phyloP scores from a whole-genome alignment of 2,888 invertebrate species.

The Leucophora obtusa region DNA sequence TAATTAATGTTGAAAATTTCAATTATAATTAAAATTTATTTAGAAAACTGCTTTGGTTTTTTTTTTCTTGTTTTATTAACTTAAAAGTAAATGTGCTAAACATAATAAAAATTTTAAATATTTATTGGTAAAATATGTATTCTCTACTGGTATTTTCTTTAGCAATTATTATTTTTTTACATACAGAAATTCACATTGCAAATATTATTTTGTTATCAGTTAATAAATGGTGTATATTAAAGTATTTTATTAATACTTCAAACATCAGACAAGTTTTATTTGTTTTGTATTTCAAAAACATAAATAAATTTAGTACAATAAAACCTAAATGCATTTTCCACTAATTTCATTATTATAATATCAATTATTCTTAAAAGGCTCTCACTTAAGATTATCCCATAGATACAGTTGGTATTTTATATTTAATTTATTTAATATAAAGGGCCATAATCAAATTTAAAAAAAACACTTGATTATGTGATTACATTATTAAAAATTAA shows the following conservation, averaged over 20 bases:
- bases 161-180: slow-evolving; percentile 4
- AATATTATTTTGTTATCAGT: slow-evolving; percentile 3
- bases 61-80: slow-evolving; percentile 3
- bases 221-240: slow-evolving; percentile 9
- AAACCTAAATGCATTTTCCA: slow-evolving; percentile 46
- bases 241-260: slow-evolving; percentile 10
- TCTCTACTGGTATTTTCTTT: slow-evolving; percentile 24
- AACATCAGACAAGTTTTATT: slow-evolving; percentile 24
- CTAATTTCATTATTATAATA: slow-evolving; percentile 15
- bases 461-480: slow-evolving; percentile 24
- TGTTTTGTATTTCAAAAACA: neutral
- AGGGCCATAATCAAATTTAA: slow-evolving; percentile 24
- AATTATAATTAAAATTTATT: slow-evolving; percentile 41
- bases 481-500: slow-evolving; percentile 29
- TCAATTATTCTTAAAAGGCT: slow-evolving; percentile 35
- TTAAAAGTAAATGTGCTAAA: slow-evolving; percentile 42
- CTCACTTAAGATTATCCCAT: slow-evolving; percentile 33
- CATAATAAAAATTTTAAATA: slow-evolving; percentile 16
- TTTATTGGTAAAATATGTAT: slow-evolving; percentile 41
- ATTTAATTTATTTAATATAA: slow-evolving; percentile 16
- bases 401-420: slow-evolving; percentile 40
- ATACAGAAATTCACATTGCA: slow-evolving; percentile 26
- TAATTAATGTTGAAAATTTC: slow-evolving; percentile 13
- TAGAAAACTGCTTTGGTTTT: slow-evolving; percentile 45
- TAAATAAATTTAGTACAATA: slow-evolving; percentile 31